A percentile compares a stretch with the other conserved stretches of the same genome.
Evolutionary conservation across 2,113 vertebrate species (phyloP).

Genomic region (Hiodon alosoides): DNA sequence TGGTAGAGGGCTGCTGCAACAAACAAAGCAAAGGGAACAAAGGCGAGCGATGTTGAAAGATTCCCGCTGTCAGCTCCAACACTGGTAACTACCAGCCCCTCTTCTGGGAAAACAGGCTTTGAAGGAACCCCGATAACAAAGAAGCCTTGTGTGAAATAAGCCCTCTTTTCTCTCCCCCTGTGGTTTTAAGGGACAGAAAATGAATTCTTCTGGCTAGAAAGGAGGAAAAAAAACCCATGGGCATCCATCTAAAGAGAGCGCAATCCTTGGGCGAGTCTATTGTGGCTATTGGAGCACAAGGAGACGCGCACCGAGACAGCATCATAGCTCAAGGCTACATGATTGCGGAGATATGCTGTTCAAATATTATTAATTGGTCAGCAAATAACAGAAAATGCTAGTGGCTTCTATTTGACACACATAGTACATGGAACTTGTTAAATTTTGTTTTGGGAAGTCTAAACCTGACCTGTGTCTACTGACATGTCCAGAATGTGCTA

Average conservation of each 20-base stretch:
- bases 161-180: background rate
- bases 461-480: too few relatives aligned
- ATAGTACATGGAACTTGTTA: too few relatives aligned
- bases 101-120: slow-evolving; percentile 12
- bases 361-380: too few relatives aligned
- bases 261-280: too few relatives aligned
- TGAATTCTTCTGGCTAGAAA: background rate
- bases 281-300: too few relatives aligned
- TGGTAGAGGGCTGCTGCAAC: background rate
- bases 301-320: too few relatives aligned
- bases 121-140: background rate
- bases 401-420: too few relatives aligned
- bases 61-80: slow-evolving; percentile 15
- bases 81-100: background rate
- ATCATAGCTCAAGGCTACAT: too few relatives aligned
- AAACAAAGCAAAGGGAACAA: slow-evolving; percentile 17
- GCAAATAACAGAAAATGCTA: too few relatives aligned
- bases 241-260: background rate
- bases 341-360: too few relatives aligned
- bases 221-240: background rate
- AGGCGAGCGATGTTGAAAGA: slow-evolving; percentile 11
- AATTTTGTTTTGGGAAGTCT: too few relatives aligned
- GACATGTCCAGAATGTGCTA: too few relatives aligned
- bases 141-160: slow-evolving; percentile 10
- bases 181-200: background rate